Percentiles rank a stretch among this genome's conserved stretches.
phyloP scores from a whole-genome alignment of 2,113 vertebrate genomes.

The Lepus americanus region DNA sequence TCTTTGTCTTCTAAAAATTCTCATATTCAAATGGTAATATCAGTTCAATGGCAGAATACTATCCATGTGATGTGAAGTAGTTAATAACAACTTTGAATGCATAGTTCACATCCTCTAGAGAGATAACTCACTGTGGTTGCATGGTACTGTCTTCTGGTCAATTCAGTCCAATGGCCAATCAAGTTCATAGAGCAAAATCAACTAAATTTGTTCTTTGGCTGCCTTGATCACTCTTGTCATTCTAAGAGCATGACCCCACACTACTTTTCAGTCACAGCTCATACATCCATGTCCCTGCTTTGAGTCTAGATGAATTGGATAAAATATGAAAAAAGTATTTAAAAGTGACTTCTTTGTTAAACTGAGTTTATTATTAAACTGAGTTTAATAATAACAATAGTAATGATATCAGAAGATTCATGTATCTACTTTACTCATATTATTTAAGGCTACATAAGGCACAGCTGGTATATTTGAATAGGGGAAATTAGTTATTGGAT shows the following conservation, averaged over 20 bases:
- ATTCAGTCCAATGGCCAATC: conserved; percentile 14
- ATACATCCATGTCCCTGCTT: neutral
- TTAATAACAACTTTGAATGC: neutral
- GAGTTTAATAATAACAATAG: too few species aligned
- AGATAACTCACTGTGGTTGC: neutral
- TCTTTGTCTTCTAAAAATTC: neutral
- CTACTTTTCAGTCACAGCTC: neutral
- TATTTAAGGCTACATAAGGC: neutral
- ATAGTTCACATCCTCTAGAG: neutral
- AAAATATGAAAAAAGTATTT: neutral
- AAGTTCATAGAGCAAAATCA: conserved; percentile 44
- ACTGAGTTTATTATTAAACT: too few species aligned
- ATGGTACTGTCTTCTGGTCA: conserved; percentile 38
- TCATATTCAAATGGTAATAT: neutral
- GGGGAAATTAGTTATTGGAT: neutral
- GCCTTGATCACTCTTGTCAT: conserved; percentile 43
- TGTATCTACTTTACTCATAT: neutral
- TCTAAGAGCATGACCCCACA: neutral
- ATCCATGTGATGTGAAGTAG: neutral
- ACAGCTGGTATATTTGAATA: neutral
- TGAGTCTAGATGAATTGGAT: neutral
- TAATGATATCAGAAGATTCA: neutral
- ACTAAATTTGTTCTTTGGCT: conserved; percentile 45
- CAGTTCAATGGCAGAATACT: neutral
- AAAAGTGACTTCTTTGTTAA: neutral